These are phyloP conservation scores for Ardeotis arabs DNA, from an alignment of 2,113 vertebrate genomes.

Conservation along the genomic window DNA sequence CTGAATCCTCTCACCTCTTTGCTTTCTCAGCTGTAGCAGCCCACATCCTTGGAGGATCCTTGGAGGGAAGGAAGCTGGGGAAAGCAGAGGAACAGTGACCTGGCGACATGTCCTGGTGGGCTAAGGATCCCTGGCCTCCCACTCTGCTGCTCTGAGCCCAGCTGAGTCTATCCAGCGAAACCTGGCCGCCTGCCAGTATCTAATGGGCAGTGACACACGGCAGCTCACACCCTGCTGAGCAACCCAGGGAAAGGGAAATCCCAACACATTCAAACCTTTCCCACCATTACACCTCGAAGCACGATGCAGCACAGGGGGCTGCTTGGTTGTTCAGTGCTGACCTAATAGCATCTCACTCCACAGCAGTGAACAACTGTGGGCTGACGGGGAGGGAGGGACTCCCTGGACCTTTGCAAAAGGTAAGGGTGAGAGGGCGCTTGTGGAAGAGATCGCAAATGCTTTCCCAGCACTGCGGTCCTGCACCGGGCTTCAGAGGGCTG, in stretches of 20 bases:
- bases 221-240: not conserved
- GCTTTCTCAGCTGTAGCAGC: not conserved
- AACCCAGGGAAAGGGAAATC: not conserved
- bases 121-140: not conserved
- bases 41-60: not conserved
- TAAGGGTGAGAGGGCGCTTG: not conserved
- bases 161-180: not conserved
- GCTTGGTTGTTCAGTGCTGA: not conserved
- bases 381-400: not conserved
- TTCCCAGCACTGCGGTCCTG: not conserved
- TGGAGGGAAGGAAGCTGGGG: not conserved
- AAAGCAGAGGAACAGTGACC: not conserved
- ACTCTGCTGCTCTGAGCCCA: not conserved
- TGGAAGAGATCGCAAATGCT: not conserved
- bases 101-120: not conserved
- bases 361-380: not conserved
- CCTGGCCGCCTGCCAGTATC: not conserved
- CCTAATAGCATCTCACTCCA: not conserved
- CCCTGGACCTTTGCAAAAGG: not conserved
- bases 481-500: not conserved
- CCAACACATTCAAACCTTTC: not conserved
- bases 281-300: not conserved
- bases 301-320: rapidly evolving
- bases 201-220: rapidly evolving
- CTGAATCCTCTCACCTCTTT: not conserved